These are phyloP conservation scores for Peromyscus nudipes DNA, from an alignment of 2,797 vertebrate species.

Conservation along the genomic window DNA sequence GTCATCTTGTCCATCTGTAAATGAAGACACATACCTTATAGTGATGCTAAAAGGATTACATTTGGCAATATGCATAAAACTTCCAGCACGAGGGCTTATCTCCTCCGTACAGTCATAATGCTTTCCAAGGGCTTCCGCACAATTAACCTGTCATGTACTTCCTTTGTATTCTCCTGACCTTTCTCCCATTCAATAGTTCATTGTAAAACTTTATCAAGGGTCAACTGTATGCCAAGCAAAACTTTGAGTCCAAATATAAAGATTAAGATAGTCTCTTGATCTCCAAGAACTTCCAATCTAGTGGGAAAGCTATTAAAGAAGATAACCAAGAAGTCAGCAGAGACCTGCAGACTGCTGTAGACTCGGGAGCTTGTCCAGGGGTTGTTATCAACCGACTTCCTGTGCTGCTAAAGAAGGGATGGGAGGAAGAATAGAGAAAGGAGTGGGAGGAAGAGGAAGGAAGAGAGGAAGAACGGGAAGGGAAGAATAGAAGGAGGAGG, in stretches of 20 bases:
- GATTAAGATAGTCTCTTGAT: not conserved
- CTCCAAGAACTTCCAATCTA: not conserved
- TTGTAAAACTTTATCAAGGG: not conserved
- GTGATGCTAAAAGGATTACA: conserved; percentile 9
- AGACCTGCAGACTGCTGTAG: not conserved
- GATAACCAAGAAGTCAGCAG: not conserved
- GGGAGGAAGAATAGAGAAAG: too few species aligned
- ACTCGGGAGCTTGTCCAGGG: not conserved
- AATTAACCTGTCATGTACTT: not conserved
- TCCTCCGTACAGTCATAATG: not conserved
- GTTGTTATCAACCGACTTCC: not conserved
- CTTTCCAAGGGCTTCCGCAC: not conserved
- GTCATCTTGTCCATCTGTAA: not conserved
- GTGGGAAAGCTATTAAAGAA: not conserved
- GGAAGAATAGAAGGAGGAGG: not conserved
- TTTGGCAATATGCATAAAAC: not conserved
- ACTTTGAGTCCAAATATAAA: not conserved
- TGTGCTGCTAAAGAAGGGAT: not conserved
- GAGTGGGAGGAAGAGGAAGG: not conserved
- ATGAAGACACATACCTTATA: not conserved
- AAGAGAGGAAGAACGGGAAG: not conserved
- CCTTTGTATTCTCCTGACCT: not conserved
- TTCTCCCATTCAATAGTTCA: not conserved
- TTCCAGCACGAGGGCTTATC: not conserved
- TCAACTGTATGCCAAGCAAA: not conserved